Evolutionary conservation across 2,797 vertebrate genomes (phyloP), one percentile per base, ranked within the genome.

Genomic region (Telmatherina bonti): DNA sequence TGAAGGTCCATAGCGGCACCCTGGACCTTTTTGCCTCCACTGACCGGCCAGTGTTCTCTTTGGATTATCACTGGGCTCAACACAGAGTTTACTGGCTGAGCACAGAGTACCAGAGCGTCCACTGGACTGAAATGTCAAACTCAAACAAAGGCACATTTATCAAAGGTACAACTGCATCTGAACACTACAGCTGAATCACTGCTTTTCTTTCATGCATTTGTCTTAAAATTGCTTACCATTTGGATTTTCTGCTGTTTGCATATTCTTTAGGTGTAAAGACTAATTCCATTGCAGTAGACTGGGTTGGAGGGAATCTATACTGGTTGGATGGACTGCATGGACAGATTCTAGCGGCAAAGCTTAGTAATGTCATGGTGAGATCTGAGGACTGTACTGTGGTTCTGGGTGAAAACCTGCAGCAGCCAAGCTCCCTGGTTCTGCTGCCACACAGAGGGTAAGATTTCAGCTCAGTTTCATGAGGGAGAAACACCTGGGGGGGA

Each of bases 231-330:
- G 16, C 38, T 43, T 0, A 43, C 15, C 5, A 2, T 31, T 43
- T 43, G 18, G 4, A 43, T 9, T 63, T 57, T 53, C 1, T n/a
- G 29, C 27, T 12, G 0, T 45, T 52, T 10, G 13, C 22, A 29
- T 56, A 0, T 51, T 70, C 81, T 90, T 29, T 73, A 99, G 97
- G 96, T 36, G 93, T 97, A 58, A 96, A 94, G 74, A 93, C 96
- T 0, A 95, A 98, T 75, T 95, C 93, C 15, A 92, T 99, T 22
- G 96, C 94, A 0, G 90, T 97, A 62, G 96, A 98, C 88, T 99
- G 97, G 96, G 70, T 97, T 1, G 97, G 95, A 24, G 93, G 93
- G 56, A 98, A 97, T 87, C 91, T 99, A 60, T 98, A 98, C 89
- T 98, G 97, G 97, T 95, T 95, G 24, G 96, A 98, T 54, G 95